Evolutionary conservation across 2,888 invertebrate species (phyloP), one percentile per base, ranked within the genome.

Genomic region (Mimumesa dahlbomi): DNA sequence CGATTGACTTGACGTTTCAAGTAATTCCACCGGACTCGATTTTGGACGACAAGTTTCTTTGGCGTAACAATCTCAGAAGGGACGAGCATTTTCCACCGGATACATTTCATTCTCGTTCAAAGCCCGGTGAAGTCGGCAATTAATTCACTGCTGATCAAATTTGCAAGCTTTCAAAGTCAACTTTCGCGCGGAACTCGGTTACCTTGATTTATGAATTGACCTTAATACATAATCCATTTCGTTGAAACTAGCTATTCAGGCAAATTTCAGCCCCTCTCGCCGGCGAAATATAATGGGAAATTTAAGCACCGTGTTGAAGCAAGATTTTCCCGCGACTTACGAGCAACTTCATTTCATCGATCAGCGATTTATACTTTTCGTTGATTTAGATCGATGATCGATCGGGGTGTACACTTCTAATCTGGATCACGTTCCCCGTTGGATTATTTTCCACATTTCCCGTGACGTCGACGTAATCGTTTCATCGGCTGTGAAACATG

Each of bases 201-300:
- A 29, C 18, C 34, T n/a, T 50, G 64, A 64, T 59, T 52, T 38
- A 16, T 29, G 59, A 45, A 45, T 31, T 38, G 65, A 59, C 65
- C 65, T 59, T 31, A 46, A 65, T 65, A 22, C 65, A 45, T 59
- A 58, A 64, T 58, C 36, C 43, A 36, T 52, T 49, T 13, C 31
- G 11, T 11, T 18, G 40, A 40, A 29, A 11, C 7, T 4, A 40
- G 4, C 40, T 16, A 11, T 9, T 25, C 34, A 13, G 34, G 13
- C 38, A 22, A 43, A n/a, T 34, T 48, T 29, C 21, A 22, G n/a
- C 34, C n/a, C 9, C n/a, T 34, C 29, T 29, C n/a, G 4, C 34
- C 34, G 34, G 9, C 34, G n/a, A 25, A 25, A 25, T 7, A 5
- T 25, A n/a, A n/a, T n/a, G n/a, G n/a, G n/a, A n/a, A n/a, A n/a